Evolutionary conservation across 2,888 invertebrate species (phyloP).

Genomic region (Leptinotarsa peninsularis): DNA sequence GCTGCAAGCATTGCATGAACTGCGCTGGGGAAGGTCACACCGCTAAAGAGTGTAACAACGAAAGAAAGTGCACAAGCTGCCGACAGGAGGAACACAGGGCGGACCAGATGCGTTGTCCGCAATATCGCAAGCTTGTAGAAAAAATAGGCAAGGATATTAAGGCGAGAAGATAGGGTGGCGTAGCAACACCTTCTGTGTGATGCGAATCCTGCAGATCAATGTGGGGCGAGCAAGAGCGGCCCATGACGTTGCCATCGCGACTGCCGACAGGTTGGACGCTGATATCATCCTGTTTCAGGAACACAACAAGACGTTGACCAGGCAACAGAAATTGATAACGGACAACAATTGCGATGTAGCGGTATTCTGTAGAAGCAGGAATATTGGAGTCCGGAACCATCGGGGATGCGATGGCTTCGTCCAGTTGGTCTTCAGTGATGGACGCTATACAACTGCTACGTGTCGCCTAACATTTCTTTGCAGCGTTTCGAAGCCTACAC

Average conservation of each 20-base stretch:
- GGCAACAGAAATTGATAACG: background rate
- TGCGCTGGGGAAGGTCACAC: background rate
- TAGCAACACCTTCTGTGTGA: background rate
- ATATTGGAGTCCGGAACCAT: background rate
- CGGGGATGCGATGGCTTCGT: background rate
- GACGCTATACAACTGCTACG: background rate
- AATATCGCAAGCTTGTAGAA: constrained; percentile 1
- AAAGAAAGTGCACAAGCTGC: constrained; percentile 1
- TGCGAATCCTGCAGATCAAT: background rate
- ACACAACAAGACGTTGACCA: background rate
- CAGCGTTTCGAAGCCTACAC: background rate
- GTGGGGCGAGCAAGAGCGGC: background rate
- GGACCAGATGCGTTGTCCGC: background rate
- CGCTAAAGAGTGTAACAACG: background rate
- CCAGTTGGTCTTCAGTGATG: background rate
- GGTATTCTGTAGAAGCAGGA: background rate
- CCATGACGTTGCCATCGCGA: background rate
- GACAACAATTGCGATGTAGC: background rate
- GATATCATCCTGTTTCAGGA: constrained; percentile 1
- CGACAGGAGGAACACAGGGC: constrained; percentile 6
- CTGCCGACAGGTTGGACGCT: background rate
- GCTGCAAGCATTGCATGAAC: background rate
- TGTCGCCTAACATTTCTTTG: constrained; percentile 1
- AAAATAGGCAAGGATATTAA: background rate
- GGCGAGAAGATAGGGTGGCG: background rate